Evolutionary conservation across 35 echinoderm and acorn worm species (phyloP).

Genomic region (Patiria miniata): DNA sequence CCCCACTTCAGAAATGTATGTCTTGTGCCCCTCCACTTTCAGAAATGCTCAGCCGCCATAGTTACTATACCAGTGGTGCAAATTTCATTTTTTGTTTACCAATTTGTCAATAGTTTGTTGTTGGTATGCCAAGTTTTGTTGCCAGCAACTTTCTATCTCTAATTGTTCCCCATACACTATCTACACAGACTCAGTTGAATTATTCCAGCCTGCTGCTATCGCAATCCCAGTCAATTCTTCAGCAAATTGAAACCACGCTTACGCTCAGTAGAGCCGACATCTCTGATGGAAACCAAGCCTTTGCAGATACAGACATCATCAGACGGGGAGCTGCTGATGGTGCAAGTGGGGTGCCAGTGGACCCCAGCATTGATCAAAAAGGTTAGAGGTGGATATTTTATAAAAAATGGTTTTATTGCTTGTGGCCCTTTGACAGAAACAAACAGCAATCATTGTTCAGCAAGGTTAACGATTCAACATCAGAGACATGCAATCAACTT

Average conservation of each 20-base stretch:
- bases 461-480: too few species aligned
- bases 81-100: too few species aligned
- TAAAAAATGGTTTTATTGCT: neutral
- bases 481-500: too few species aligned
- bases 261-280: constrained; percentile 16
- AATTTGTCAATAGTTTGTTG: too few species aligned
- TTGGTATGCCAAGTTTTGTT: too few species aligned
- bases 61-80: too few species aligned
- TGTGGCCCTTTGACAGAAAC: neutral
- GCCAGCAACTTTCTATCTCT: too few species aligned
- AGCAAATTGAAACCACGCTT: constrained; percentile 17
- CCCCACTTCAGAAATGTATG: too few species aligned
- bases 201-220: constrained; percentile 14
- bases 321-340: constrained; percentile 40
- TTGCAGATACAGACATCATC: constrained; percentile 53
- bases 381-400: neutral
- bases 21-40: too few species aligned
- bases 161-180: neutral
- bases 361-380: constrained; percentile 40
- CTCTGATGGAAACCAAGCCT: constrained; percentile 51
- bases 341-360: constrained; percentile 51
- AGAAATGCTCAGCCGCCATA: too few species aligned
- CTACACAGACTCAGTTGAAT: neutral
- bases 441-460: too few species aligned
- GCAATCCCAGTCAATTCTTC: neutral